Evolutionary conservation across 2,888 invertebrate species (phyloP).

Genomic region (Horisme vitalbata): DNA sequence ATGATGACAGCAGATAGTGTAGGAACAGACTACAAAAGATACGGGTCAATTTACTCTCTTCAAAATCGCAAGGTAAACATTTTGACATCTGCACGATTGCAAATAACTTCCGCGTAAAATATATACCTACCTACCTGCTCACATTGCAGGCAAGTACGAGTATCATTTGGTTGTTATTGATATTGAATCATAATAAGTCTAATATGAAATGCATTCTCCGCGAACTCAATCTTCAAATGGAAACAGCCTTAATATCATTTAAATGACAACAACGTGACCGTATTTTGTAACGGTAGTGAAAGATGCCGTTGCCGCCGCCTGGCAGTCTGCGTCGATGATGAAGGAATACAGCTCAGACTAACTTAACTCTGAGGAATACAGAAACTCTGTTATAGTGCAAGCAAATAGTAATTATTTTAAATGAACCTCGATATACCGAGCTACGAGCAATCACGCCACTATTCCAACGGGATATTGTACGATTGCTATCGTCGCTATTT

Average conservation of each 20-base stretch:
- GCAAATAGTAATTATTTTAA: too few species aligned
- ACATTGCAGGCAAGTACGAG: neutral
- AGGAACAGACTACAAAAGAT: too few species aligned
- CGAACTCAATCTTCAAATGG: conserved; percentile 1
- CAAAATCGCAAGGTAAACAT: neutral
- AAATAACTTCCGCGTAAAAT: neutral
- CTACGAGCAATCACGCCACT: conserved; percentile 10
- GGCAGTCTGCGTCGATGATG: conserved; percentile 6
- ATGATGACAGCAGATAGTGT: too few species aligned
- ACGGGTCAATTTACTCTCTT: too few species aligned
- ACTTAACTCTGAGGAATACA: too few species aligned
- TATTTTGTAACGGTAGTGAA: conserved; percentile 27
- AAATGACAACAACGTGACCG: conserved; percentile 22
- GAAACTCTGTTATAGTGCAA: too few species aligned
- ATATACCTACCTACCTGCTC: neutral
- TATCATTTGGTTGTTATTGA: conserved; percentile 1
- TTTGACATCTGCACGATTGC: neutral
- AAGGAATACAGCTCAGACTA: too few species aligned
- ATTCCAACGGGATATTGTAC: conserved; percentile 1
- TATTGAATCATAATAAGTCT: conserved; percentile 2
- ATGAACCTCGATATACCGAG: too few species aligned
- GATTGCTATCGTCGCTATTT: conserved; percentile 7
- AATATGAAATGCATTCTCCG: neutral
- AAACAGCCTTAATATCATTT: conserved; percentile 20
- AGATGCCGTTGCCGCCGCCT: conserved; percentile 25